Evolutionary conservation across 2,888 invertebrate genomes (phyloP).

Genomic region (Diarsia brunnea): DNA sequence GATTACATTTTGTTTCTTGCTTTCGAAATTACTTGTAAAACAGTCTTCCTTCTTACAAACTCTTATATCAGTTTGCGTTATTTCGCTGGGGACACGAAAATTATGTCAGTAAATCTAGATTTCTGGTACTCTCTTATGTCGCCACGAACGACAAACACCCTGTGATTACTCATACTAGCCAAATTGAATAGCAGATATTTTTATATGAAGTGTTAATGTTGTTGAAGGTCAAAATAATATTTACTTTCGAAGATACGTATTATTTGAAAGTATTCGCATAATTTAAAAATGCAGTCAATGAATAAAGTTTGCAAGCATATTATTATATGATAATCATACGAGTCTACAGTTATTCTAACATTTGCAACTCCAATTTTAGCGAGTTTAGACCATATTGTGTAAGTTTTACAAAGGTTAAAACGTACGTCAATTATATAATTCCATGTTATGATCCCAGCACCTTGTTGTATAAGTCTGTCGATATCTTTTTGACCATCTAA

Average conservation of each 20-base stretch:
- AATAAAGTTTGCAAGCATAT: conserved; percentile 1
- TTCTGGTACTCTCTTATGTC: background rate
- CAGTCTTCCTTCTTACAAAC: conserved; percentile 2
- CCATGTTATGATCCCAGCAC: background rate
- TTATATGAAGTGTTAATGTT: conserved; percentile 33
- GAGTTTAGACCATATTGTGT: background rate
- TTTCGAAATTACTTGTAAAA: background rate
- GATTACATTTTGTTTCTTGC: background rate
- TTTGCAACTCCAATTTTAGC: background rate
- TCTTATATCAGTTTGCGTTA: background rate
- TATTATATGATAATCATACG: background rate
- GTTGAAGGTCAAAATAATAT: conserved; percentile 9
- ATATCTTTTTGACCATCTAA: too few species aligned
- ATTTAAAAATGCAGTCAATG: background rate
- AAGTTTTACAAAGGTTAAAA: background rate
- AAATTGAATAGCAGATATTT: conserved; percentile 44
- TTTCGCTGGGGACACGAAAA: conserved; percentile 20
- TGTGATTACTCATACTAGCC: conserved; percentile 45
- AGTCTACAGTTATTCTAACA: background rate
- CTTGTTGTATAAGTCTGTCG: too few species aligned
- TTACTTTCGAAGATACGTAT: background rate
- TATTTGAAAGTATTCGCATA: background rate
- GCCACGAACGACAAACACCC: background rate
- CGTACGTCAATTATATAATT: background rate
- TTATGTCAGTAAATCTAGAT: background rate